Conservation (phyloP, 2,888 invertebrate genomes). For the Lobophora halterata region DNA sequence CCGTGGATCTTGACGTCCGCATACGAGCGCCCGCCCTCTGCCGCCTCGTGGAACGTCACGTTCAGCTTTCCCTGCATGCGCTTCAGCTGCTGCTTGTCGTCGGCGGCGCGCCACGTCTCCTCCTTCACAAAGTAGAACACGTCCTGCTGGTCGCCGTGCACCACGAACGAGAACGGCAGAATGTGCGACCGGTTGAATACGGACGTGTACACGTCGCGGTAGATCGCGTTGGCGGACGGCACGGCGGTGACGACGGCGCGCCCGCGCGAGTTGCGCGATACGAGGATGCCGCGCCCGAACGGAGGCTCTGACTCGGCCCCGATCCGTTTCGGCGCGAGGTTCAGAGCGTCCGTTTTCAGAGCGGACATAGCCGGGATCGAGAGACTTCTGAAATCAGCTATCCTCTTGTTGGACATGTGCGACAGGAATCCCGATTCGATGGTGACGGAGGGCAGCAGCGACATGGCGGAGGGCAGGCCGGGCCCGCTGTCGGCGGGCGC, state of each 20-base stretch:
- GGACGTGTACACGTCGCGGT: slow-evolving; percentile 94
- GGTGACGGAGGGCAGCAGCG: slow-evolving; percentile 84
- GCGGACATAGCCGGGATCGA: slow-evolving; percentile 91
- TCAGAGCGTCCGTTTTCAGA: slow-evolving; percentile 88
- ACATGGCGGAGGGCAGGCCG: slow-evolving; percentile 82
- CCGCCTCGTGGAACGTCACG: slow-evolving; percentile 93
- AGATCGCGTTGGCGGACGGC: slow-evolving; percentile 94
- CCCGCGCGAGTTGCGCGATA: slow-evolving; percentile 89
- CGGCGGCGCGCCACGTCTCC: slow-evolving; percentile 93
- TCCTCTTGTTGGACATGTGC: slow-evolving; percentile 88
- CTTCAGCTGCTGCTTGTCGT: slow-evolving; percentile 93
- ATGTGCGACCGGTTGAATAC: slow-evolving; percentile 94
- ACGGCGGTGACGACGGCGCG: slow-evolving; percentile 92
- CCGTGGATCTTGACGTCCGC: slow-evolving; percentile 95
- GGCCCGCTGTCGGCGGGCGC: slow-evolving; percentile 74
- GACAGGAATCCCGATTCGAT: slow-evolving; percentile 92
- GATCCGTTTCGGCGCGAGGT: slow-evolving; percentile 86
- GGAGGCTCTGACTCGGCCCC: slow-evolving; percentile 93
- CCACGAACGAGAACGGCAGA: slow-evolving; percentile 92
- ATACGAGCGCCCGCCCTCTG: slow-evolving; percentile 88
- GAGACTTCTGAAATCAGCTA: slow-evolving; percentile 87
- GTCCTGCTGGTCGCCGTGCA: slow-evolving; percentile 94
- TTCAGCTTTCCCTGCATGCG: slow-evolving; percentile 94
- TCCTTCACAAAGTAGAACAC: slow-evolving; percentile 97
- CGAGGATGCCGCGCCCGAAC: slow-evolving; percentile 92